These are phyloP conservation scores for Podarcis cretensis DNA, from an alignment of 2,113 vertebrate genomes.

Conservation along the genomic window DNA sequence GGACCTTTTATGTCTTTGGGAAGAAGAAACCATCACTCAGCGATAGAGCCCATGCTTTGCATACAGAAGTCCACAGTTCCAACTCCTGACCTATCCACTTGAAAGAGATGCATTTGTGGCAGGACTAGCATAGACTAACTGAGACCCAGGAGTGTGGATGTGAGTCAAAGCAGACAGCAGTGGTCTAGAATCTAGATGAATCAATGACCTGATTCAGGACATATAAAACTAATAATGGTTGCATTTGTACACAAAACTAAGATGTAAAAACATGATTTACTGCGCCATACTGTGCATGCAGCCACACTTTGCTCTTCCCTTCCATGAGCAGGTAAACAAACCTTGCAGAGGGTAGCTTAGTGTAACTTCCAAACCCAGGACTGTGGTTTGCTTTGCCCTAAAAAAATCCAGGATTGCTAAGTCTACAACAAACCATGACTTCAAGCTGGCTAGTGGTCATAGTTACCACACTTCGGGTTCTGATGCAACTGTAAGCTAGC, in stretches of 20 bases:
- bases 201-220: not conserved
- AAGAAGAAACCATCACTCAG: not conserved
- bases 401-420: too few species aligned
- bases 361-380: too few species aligned
- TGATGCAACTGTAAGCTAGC: not conserved
- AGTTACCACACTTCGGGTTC: not conserved
- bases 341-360: too few species aligned
- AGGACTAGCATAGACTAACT: not conserved
- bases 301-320: too few species aligned
- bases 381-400: too few species aligned
- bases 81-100: not conserved
- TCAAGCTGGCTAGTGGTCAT: not conserved
- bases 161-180: too few species aligned
- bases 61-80: not conserved
- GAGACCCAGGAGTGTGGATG: not conserved
- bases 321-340: too few species aligned
- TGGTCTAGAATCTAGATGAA: not conserved
- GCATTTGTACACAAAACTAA: too few species aligned
- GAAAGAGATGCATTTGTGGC: not conserved
- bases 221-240: not conserved
- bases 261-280: too few species aligned
- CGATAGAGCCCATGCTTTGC: not conserved
- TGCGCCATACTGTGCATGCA: too few species aligned
- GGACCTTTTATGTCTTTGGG: not conserved
- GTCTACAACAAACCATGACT: too few species aligned